These are phyloP conservation scores for Globicephala melas DNA, from an alignment of 2,113 vertebrate genomes.

Conservation along the genomic window DNA sequence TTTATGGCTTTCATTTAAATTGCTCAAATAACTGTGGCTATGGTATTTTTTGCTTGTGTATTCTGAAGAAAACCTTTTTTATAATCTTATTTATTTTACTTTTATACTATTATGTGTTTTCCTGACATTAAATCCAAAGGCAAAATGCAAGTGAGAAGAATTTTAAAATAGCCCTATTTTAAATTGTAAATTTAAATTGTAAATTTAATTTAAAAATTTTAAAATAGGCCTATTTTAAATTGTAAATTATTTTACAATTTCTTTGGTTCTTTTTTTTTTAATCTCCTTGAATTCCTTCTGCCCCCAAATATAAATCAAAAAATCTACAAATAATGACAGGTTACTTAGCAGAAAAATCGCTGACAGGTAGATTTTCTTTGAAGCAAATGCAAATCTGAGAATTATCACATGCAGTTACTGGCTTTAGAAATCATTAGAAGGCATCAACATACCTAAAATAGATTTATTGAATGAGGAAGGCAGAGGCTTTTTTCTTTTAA, in stretches of 20 bases:
- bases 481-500: background rate
- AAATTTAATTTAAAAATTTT: background rate
- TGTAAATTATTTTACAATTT: background rate
- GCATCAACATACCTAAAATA: background rate
- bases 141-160: background rate
- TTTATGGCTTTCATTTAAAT: background rate
- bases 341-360: background rate
- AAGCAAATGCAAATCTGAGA: conserved; percentile 36
- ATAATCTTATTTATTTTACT: background rate
- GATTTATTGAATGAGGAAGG: background rate
- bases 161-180: background rate
- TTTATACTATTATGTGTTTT: background rate
- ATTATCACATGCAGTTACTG: background rate
- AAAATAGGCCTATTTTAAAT: background rate
- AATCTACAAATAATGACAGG: background rate
- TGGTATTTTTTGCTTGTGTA: conserved; percentile 16
- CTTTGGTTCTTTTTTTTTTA: conserved; percentile 1
- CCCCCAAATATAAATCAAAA: background rate
- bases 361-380: background rate
- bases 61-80: conserved; percentile 13
- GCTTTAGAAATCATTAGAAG: conserved; percentile 5
- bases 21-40: background rate
- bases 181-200: too few species aligned
- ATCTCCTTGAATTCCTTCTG: background rate
- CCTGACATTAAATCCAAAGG: conserved; percentile 6